Conservation (phyloP, 1,140 invertebrate genomes). For the Bathynomus jamesi region DNA sequence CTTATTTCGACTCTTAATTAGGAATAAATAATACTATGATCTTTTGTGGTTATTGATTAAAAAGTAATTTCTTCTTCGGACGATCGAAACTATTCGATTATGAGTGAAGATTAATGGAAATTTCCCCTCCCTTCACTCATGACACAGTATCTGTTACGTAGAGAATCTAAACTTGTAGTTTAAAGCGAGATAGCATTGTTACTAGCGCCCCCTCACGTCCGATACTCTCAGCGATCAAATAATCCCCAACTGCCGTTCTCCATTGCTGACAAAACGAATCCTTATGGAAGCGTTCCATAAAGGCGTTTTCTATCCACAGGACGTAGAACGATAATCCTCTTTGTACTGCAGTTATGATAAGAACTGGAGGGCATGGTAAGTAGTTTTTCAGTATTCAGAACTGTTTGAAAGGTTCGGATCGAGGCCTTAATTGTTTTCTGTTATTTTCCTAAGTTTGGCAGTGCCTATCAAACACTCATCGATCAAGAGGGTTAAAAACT, state of each 20-base stretch:
- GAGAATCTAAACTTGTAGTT: not conserved
- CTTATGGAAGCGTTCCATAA: not conserved
- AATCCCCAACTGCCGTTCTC: too few relatives aligned
- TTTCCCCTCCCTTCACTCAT: not conserved
- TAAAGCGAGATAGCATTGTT: not conserved
- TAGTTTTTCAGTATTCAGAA: not conserved
- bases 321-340: not conserved
- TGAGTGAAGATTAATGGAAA: not conserved
- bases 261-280: not conserved
- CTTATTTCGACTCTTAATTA: too few relatives aligned
- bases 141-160: not conserved
- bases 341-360: not conserved
- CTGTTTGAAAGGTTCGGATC: not conserved
- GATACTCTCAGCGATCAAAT: not conserved
- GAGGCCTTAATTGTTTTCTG: not conserved
- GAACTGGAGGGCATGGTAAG: not conserved
- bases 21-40: too few relatives aligned
- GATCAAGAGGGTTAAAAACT: not conserved
- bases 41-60: too few relatives aligned
- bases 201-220: not conserved
- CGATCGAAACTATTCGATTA: not conserved
- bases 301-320: not conserved
- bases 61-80: not conserved
- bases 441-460: not conserved
- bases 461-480: not conserved